Evolutionary conservation across 1,140 invertebrate species (phyloP).

Genomic region (Nasonia giraulti): DNA sequence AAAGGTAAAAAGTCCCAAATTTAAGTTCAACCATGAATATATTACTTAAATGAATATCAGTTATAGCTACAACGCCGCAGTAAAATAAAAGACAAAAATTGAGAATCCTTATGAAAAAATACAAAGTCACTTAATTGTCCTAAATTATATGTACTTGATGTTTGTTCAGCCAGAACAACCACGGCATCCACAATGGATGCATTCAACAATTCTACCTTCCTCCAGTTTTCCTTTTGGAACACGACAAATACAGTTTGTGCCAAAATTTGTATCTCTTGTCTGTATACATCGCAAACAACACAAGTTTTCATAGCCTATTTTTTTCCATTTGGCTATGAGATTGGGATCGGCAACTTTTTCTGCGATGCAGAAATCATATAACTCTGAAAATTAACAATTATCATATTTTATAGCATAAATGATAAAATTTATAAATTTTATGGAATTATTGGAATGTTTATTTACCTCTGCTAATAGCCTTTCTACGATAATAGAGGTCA

Average conservation of each 20-base stretch:
- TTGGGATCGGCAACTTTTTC: conserved; percentile 98
- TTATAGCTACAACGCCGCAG: too few relatives aligned
- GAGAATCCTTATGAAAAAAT: too few relatives aligned
- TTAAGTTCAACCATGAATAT: too few relatives aligned
- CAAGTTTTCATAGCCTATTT: conserved; percentile 99
- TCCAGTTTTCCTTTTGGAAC: conserved; percentile 99
- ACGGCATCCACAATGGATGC: conserved; percentile 97
- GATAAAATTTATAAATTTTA: neutral
- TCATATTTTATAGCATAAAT: too few relatives aligned
- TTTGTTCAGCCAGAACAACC: conserved; percentile 90
- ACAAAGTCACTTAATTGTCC: too few relatives aligned
- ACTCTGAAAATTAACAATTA: conserved; percentile 77
- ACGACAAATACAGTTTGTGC: conserved; percentile 98
- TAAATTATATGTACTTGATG: too few relatives aligned
- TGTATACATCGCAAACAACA: conserved; percentile 99
- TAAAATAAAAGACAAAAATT: too few relatives aligned
- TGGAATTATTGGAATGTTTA: conserved; percentile 16
- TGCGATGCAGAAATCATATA: conserved; percentile 98
- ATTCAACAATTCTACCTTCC: conserved; percentile 98
- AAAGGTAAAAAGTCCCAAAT: too few relatives aligned
- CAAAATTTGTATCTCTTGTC: conserved; percentile 98
- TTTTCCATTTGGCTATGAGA: conserved; percentile 99
- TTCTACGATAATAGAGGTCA: conserved; percentile 96
- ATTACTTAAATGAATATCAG: too few relatives aligned
- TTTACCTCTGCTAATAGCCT: conserved; percentile 93